A percentile compares a stretch with the other conserved stretches of the same genome.
These are phyloP conservation scores for Whitmania pigra DNA, from an alignment of 1,140 invertebrate genomes.

Conservation along the genomic window DNA sequence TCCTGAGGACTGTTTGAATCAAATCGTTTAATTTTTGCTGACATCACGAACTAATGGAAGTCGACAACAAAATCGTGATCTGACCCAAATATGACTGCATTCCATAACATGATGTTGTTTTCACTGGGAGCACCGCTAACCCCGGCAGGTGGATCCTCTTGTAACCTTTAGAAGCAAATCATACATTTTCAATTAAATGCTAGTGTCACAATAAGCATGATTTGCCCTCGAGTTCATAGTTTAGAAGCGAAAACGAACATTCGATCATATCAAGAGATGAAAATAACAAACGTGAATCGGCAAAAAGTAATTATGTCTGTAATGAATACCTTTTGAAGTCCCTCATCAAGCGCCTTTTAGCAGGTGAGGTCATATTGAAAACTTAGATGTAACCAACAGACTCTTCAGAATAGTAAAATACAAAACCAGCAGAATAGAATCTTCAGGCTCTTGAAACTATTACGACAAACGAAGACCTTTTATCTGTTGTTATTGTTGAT, in stretches of 20 bases:
- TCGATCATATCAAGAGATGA: neutral
- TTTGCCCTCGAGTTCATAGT: neutral
- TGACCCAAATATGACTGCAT: slow-evolving; percentile 94
- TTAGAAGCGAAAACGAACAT: neutral
- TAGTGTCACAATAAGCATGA: neutral
- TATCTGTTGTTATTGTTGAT: too few relatives aligned
- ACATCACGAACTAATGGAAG: too few relatives aligned
- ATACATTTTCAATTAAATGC: neutral
- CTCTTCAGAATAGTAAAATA: too few relatives aligned
- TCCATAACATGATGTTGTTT: slow-evolving; percentile 99
- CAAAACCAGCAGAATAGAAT: too few relatives aligned
- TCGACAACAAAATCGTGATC: slow-evolving; percentile 14
- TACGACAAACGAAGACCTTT: too few relatives aligned
- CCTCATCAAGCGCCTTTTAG: slow-evolving; percentile 87
- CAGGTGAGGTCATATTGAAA: slow-evolving; percentile 76
- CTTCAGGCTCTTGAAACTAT: too few relatives aligned
- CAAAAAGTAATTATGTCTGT: neutral
- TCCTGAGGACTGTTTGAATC: slow-evolving; percentile 63
- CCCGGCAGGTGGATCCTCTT: slow-evolving; percentile 96
- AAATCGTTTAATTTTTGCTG: too few relatives aligned
- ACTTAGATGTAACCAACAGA: too few relatives aligned
- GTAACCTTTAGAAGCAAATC: slow-evolving; percentile 54
- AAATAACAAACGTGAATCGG: neutral
- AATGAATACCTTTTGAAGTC: slow-evolving; percentile 74
- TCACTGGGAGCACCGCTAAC: slow-evolving; percentile 96